phyloP scores from a whole-genome alignment of 2,113 vertebrate genomes.

The Leptodactylus fuscus region DNA sequence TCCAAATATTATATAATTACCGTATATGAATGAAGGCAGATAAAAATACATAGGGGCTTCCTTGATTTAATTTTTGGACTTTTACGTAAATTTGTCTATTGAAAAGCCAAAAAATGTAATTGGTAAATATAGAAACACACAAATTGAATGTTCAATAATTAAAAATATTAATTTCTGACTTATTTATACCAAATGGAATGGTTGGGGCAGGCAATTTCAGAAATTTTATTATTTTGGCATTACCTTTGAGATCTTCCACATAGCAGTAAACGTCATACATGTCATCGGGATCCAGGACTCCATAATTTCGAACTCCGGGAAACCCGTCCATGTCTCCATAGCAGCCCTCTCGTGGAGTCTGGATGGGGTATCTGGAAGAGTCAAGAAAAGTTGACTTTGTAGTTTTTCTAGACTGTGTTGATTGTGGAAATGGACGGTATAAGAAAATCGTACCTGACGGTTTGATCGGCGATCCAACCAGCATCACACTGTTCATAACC shows the following conservation, averaged over 20 bases:
- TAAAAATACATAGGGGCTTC: too few relatives aligned
- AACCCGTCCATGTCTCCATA: slow-evolving; percentile 91
- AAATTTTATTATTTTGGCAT: too few relatives aligned
- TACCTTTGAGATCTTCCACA: slow-evolving; percentile 86
- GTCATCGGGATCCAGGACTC: slow-evolving; percentile 81
- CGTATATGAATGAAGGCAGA: too few relatives aligned
- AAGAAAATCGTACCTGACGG: slow-evolving; percentile 81
- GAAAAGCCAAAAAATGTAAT: too few relatives aligned
- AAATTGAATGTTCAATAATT: too few relatives aligned
- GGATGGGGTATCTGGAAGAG: slow-evolving; percentile 86
- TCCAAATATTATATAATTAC: too few relatives aligned
- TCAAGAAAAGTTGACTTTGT: not conserved
- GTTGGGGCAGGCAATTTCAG: too few relatives aligned
- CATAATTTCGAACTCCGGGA: slow-evolving; percentile 90
- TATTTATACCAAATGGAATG: too few relatives aligned
- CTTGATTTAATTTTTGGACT: too few relatives aligned
- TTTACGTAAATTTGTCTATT: too few relatives aligned
- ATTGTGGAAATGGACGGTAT: not conserved
- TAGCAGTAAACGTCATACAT: slow-evolving; percentile 94
- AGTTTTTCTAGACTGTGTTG: not conserved
- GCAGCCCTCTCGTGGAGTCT: slow-evolving; percentile 88
- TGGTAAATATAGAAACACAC: too few relatives aligned
- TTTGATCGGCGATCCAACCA: slow-evolving; percentile 91
- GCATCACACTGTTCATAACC: slow-evolving; percentile 94
- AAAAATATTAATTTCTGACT: too few relatives aligned